phyloP scores from a whole-genome alignment of 2,113 vertebrate species.

The Prolemur simus region DNA sequence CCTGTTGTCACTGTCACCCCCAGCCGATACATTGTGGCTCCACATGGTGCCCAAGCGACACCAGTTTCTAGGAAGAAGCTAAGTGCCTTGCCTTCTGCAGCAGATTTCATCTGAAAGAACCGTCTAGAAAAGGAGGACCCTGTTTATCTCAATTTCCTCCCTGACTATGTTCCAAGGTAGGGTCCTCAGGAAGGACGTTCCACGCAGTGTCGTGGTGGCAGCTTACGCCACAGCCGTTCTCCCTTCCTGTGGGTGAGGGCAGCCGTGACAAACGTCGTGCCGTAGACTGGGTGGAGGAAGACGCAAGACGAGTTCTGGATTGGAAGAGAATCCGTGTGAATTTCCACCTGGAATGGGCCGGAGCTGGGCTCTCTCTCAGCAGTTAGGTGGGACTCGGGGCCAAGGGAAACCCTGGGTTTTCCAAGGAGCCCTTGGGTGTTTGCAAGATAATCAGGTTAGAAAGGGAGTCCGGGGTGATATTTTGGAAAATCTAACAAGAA shows the following conservation, averaged over 20 bases:
- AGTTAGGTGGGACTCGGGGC: not conserved
- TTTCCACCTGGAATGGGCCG: not conserved
- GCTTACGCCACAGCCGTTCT: not conserved
- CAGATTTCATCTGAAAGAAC: not conserved
- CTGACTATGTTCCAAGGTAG: not conserved
- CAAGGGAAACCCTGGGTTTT: not conserved
- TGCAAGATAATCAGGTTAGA: fast-evolving
- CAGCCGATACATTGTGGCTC: not conserved
- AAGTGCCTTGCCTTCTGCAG: not conserved
- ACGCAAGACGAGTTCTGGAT: not conserved
- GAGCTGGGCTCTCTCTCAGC: too few relatives aligned
- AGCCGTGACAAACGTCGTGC: not conserved
- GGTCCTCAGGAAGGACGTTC: not conserved
- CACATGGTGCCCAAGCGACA: fast-evolving
- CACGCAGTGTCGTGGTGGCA: too few relatives aligned
- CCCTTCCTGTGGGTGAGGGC: not conserved
- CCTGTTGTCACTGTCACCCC: fast-evolving
- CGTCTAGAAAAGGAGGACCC: not conserved
- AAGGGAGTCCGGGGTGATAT: fast-evolving
- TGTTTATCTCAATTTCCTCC: not conserved
- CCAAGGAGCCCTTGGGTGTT: fast-evolving
- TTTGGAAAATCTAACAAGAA: too few relatives aligned
- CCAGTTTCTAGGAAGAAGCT: not conserved
- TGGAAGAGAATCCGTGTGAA: not conserved
- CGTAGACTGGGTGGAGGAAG: too few relatives aligned